Percentiles rank a stretch among this genome's conserved stretches.
Evolutionary conservation across 1,140 invertebrate species (phyloP).

Genomic region (Platyscapa corneri): DNA sequence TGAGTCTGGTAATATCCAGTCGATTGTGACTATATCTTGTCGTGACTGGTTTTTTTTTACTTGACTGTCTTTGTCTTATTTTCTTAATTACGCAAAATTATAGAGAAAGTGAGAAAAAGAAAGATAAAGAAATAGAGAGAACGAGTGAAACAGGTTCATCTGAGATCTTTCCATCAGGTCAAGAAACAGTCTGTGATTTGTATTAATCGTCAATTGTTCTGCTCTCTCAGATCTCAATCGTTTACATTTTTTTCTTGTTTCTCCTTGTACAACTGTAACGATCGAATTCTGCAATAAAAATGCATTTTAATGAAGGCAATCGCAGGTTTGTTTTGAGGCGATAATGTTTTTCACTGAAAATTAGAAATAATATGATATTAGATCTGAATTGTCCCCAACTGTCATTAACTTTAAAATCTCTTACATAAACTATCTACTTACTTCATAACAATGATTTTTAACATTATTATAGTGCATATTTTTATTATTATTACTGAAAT

Average conservation of each 20-base stretch:
- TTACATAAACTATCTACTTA: not conserved
- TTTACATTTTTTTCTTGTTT: conserved; percentile 15
- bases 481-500: too few species aligned
- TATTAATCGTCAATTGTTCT: conserved; percentile 10
- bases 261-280: not conserved
- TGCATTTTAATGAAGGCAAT: not conserved
- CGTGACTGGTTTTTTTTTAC: not conserved
- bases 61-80: not conserved
- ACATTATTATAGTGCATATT: too few species aligned
- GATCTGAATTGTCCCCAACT: not conserved
- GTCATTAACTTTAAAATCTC: not conserved
- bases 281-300: conserved; percentile 15
- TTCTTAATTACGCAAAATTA: conserved; percentile 9
- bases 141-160: not conserved
- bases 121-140: not conserved
- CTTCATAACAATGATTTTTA: too few species aligned
- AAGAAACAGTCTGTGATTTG: conserved; percentile 2
- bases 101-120: not conserved
- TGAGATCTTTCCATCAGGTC: not conserved
- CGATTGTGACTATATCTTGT: not conserved
- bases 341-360: not conserved
- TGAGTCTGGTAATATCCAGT: conserved; percentile 30
- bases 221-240: not conserved
- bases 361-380: too few species aligned
- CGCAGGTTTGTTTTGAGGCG: not conserved